Evolutionary conservation across 2,888 invertebrate genomes (phyloP).

Genomic region (Mythimna pallens): DNA sequence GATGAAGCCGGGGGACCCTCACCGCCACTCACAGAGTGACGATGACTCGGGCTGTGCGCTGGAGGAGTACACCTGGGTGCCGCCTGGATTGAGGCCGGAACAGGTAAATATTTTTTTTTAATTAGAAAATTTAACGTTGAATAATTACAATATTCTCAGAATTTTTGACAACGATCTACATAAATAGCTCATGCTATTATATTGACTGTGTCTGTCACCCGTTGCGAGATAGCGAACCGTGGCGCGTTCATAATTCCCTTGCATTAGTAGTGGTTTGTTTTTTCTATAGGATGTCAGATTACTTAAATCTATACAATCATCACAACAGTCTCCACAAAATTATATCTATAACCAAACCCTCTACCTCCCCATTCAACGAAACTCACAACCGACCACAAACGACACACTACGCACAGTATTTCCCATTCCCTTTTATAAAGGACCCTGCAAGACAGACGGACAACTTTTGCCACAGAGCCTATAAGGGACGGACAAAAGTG

Average conservation of each 20-base stretch:
- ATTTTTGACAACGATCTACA: too few relatives aligned
- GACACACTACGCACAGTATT: constrained; percentile 28
- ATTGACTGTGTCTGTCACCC: too few relatives aligned
- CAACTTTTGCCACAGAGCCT: constrained; percentile 30
- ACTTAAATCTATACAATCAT: neutral
- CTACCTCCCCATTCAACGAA: constrained; percentile 13
- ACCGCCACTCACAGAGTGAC: constrained; percentile 97
- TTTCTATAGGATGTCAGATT: too few relatives aligned
- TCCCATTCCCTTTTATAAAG: constrained; percentile 33
- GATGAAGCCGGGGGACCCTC: constrained; percentile 93
- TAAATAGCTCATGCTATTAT: too few relatives aligned
- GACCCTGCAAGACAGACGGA: constrained; percentile 23
- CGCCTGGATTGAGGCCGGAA: constrained; percentile 98
- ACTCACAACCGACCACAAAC: constrained; percentile 38
- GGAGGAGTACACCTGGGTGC: constrained; percentile 99
- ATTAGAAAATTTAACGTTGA: too few relatives aligned
- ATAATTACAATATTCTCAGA: too few relatives aligned
- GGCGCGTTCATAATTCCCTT: too few relatives aligned
- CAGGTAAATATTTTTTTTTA: constrained; percentile 92
- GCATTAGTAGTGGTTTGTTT: too few relatives aligned
- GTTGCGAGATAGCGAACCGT: too few relatives aligned
- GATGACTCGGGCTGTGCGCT: constrained; percentile 99
- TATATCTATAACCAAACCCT: constrained; percentile 1
- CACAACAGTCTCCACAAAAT: neutral
- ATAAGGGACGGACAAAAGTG: constrained; percentile 41